These are phyloP conservation scores for Sminthurides aquaticus DNA, from an alignment of 2,888 invertebrate species.

Conservation along the genomic window DNA sequence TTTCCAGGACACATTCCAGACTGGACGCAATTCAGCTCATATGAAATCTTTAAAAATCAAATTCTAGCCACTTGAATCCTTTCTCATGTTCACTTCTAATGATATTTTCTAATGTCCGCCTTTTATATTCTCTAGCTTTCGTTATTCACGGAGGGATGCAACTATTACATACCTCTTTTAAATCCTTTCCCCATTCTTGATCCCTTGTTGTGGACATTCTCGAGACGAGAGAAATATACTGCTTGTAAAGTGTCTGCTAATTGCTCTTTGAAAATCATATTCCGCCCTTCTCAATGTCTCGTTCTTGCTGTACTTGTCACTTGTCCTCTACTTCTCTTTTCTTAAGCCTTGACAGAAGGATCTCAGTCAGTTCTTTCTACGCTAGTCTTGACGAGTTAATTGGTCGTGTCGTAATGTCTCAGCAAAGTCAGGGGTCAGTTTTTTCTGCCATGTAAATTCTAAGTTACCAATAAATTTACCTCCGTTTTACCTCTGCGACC, in stretches of 20 bases:
- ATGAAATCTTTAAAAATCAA: neutral
- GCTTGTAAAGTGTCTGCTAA: neutral
- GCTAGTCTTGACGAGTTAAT: neutral
- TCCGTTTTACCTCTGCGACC: too few relatives aligned
- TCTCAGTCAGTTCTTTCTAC: neutral
- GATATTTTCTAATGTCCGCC: neutral
- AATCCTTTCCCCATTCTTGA: too few relatives aligned
- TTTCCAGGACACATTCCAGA: neutral
- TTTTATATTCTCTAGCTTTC: neutral
- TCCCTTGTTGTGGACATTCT: too few relatives aligned
- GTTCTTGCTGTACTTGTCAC: too few relatives aligned
- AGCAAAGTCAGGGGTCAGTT: neutral
- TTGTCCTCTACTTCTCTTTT: neutral
- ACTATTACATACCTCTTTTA: too few relatives aligned
- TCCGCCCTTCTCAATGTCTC: neutral
- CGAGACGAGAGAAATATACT: too few relatives aligned
- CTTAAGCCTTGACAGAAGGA: neutral
- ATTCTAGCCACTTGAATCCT: neutral
- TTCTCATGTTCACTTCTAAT: neutral
- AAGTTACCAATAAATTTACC: too few relatives aligned
- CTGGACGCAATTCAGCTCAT: neutral
- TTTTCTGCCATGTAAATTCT: too few relatives aligned
- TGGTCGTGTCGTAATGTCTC: neutral
- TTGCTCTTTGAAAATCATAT: neutral
- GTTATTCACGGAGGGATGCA: neutral